Conservation (phyloP, 2,888 invertebrate species). For the Dryobotodes eremita region DNA sequence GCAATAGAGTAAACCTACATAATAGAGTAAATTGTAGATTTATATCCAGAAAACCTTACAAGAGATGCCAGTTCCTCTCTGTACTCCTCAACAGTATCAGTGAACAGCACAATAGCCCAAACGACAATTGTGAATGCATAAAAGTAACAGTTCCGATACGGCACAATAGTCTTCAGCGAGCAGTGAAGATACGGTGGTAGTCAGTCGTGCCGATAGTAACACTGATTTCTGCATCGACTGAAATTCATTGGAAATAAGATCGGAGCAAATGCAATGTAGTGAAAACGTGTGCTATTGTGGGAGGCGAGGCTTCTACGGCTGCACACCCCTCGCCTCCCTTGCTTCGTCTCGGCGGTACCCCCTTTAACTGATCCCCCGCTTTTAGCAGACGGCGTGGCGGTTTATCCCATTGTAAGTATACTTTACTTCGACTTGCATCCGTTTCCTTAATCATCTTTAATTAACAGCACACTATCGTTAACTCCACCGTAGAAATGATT, state of each 20-base stretch:
- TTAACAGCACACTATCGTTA: conserved; percentile 51
- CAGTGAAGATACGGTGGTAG: conserved; percentile 48
- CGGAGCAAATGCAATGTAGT: conserved; percentile 82
- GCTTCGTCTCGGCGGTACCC: conserved; percentile 33
- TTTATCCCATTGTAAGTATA: conserved; percentile 47
- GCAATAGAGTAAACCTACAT: not conserved
- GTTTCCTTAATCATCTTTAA: conserved; percentile 58
- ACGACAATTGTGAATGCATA: conserved; percentile 54
- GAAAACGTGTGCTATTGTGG: conserved; percentile 84
- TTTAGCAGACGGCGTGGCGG: conserved; percentile 72
- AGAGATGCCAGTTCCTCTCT: not conserved
- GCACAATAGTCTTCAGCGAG: conserved; percentile 38
- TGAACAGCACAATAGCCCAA: conserved; percentile 39
- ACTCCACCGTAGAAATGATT: conserved; percentile 10
- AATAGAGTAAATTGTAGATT: not conserved
- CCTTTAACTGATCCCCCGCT: conserved; percentile 56
- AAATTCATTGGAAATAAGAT: conserved; percentile 84
- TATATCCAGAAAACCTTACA: not conserved
- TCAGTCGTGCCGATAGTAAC: conserved; percentile 59
- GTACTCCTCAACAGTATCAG: conserved; percentile 1
- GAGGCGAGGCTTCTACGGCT: conserved; percentile 79
- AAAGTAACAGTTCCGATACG: conserved; percentile 48
- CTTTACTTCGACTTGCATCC: conserved; percentile 62
- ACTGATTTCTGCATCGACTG: conserved; percentile 76
- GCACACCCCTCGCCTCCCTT: conserved; percentile 47